Base-by-base conservation (phyloP, 2,113 vertebrate species). In the Hystrix brachyura region DNA sequence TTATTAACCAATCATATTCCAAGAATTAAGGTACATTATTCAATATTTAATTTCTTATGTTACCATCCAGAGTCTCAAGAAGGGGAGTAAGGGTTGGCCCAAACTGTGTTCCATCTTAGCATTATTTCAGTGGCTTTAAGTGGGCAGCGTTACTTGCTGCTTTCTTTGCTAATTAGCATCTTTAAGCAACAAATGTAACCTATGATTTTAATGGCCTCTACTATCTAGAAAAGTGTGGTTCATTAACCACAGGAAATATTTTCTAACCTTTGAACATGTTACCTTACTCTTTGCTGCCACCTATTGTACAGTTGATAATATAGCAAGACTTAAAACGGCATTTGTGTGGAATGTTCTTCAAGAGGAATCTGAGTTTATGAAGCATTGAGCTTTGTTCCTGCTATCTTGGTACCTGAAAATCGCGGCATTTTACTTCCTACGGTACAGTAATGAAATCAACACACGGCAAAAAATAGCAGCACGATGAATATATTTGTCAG, bases 211-310 rank as follows among this genome's bases (percentile, higher is more conserved):
- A 81, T 95, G 69, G 94, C 87, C 78, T 96, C 96, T 94, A 1
- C 0, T 94, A 93, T 55, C 0, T 46, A 46, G 14, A 97, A 59
- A 94, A 97, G 38, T 72, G 1, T 51, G 51, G 29, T 38, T 96
- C 59, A 34, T 91, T 95, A 90, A 53, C 82, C 65, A 19, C 17
- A 57, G 34, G 38, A 64, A 94, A 32, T 67, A 0, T 27, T 48
- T 59, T 9, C 64, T 76, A 34, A 48, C 0, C 1, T 62, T 69
- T 86, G 91, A 90, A 86, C 18, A 11, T 65, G 21, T 97, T 98
- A 83, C 27, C 96, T 98, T 98, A 92, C 91, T 96, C 97, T 98
- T 98, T 99, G 98, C 98, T 99, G 96, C 99, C 99, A 98, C 94
- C 99, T 98, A 98, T 96, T 91, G 99, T 13, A 48, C n/a, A 10